These are phyloP conservation scores for Apteryx owenii DNA, from an alignment of 2,113 vertebrate genomes.

Conservation along the genomic window DNA sequence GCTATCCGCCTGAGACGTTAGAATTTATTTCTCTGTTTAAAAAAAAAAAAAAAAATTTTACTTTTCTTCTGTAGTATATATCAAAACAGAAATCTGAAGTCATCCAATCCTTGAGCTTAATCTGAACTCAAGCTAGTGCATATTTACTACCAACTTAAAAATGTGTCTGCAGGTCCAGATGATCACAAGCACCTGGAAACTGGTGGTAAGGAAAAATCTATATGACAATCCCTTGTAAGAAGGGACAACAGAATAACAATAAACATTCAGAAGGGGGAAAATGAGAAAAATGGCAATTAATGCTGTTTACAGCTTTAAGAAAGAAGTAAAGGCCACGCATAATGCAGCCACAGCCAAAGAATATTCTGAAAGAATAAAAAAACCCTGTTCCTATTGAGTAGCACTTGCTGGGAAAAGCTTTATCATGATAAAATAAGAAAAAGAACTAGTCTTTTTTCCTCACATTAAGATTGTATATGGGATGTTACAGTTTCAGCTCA, in stretches of 20 bases:
- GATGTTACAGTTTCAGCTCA: not conserved
- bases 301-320: not conserved
- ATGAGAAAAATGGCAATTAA: not conserved
- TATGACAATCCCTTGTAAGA: too few species aligned
- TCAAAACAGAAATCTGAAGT: not conserved
- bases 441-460: not conserved
- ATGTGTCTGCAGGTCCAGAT: not conserved
- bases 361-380: not conserved
- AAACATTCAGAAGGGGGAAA: not conserved
- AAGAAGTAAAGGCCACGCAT: not conserved
- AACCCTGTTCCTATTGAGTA: not conserved
- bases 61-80: not conserved
- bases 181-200: not conserved
- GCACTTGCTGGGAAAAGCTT: not conserved
- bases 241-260: too few species aligned
- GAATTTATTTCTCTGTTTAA: not conserved
- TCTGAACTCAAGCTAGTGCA: not conserved
- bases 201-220: too few species aligned
- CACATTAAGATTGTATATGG: not conserved
- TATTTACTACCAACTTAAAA: not conserved
- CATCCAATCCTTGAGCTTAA: too few species aligned
- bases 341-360: not conserved
- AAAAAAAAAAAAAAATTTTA: not conserved
- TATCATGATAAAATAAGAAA: not conserved
- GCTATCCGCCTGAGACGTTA: not conserved